Conservation (phyloP, 2,888 invertebrate species). For the Pollenia labialis region DNA sequence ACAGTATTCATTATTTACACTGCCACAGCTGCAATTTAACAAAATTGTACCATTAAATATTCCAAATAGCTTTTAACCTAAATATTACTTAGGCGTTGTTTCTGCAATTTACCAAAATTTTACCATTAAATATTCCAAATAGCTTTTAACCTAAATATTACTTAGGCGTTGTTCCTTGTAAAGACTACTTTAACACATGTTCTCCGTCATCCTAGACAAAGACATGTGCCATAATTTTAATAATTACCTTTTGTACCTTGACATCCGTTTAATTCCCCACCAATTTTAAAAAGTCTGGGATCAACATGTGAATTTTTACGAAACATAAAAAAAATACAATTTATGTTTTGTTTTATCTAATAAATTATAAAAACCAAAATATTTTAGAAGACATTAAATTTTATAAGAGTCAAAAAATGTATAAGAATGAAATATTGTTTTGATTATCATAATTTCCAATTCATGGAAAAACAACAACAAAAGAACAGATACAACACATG, state of each 20-base stretch:
- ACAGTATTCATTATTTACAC: no score
- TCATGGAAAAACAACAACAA: background rate
- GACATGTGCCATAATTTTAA: background rate
- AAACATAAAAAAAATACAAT: background rate
- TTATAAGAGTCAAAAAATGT: background rate
- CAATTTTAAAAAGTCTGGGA: no score
- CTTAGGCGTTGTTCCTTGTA: background rate
- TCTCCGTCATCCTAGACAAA: background rate
- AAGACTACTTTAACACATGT: background rate
- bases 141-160: no score
- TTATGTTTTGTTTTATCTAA: background rate
- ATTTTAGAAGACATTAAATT: conserved; percentile 6
- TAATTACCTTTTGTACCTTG: background rate
- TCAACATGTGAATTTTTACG: background rate
- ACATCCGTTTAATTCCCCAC: no score
- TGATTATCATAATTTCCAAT: background rate
- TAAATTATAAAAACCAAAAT: background rate
- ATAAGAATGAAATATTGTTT: background rate
- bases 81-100: background rate
- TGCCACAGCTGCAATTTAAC: no score
- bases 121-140: no score
- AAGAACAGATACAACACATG: background rate
- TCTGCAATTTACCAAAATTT: background rate
- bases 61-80: no score
- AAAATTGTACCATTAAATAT: no score